Conservation (phyloP, 2,888 invertebrate species). For the Notodonta dromedarius region DNA sequence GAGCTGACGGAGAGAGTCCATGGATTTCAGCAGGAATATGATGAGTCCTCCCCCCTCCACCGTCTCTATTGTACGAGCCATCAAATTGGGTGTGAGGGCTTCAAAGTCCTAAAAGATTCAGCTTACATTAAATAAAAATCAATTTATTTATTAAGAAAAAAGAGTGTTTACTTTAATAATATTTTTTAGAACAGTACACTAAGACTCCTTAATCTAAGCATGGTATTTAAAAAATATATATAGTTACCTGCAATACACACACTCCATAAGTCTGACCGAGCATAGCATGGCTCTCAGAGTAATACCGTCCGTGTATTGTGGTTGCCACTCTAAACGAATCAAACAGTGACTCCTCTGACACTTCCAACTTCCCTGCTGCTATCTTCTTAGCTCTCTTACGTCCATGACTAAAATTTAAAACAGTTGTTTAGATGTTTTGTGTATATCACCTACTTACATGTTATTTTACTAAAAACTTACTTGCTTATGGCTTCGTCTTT, state of each 20-base stretch:
- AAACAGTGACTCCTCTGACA: constrained; percentile 98
- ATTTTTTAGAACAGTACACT: neutral
- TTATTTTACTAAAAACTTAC: constrained; percentile 64
- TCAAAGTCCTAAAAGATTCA: constrained; percentile 92
- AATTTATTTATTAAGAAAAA: too few species aligned
- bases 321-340: constrained; percentile 98
- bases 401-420: constrained; percentile 87
- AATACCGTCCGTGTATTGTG: constrained; percentile 98
- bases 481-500: constrained; percentile 94
- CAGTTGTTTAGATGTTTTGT: too few species aligned
- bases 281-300: constrained; percentile 98
- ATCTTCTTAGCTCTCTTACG: constrained; percentile 97
- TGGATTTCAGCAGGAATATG: constrained; percentile 92
- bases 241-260: constrained; percentile 93
- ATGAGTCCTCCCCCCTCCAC: constrained; percentile 98
- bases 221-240: neutral
- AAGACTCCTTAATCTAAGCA: neutral
- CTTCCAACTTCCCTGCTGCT: constrained; percentile 93
- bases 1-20: constrained; percentile 95
- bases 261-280: constrained; percentile 98
- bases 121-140: neutral
- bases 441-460: too few species aligned
- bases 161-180: too few species aligned
- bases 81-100: constrained; percentile 97
- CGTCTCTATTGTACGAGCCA: constrained; percentile 98